phyloP scores from a whole-genome alignment of 2,888 invertebrate genomes.

The Acholoe squamosa region DNA sequence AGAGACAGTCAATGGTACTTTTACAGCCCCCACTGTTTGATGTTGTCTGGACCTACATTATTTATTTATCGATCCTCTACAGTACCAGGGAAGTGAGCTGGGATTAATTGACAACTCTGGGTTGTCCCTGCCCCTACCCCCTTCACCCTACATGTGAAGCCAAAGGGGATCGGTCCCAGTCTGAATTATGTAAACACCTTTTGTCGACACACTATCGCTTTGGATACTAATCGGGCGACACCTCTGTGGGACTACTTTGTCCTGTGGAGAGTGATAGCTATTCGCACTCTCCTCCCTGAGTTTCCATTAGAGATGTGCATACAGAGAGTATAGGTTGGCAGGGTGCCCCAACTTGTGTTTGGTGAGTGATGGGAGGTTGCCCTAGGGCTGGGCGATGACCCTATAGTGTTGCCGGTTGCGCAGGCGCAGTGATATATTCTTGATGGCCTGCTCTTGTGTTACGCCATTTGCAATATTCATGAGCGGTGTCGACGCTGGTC shows the following conservation, averaged over 20 bases:
- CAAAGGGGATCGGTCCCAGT: no score
- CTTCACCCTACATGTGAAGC: neutral
- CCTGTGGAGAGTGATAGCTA: neutral
- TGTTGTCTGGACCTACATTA: constrained; percentile 1
- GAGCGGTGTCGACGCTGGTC: no score
- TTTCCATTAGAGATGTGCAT: no score
- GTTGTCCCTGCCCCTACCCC: neutral
- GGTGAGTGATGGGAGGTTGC: no score
- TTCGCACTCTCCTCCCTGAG: no score
- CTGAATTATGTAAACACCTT: constrained; percentile 14
- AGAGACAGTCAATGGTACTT: neutral
- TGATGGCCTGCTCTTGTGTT: no score
- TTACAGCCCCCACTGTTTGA: neutral
- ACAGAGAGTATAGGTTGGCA: no score
- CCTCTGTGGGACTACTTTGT: constrained; percentile 10
- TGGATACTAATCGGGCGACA: constrained; percentile 9
- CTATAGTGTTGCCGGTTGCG: no score
- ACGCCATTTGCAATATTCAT: no score
- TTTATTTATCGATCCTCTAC: neutral
- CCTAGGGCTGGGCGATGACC: no score
- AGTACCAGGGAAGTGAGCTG: neutral
- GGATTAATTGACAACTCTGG: constrained; percentile 9
- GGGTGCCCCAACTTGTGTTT: no score
- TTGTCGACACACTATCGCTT: neutral
- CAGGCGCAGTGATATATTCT: no score